Percentiles rank a stretch among this genome's conserved stretches.
phyloP scores from a whole-genome alignment of 1,140 invertebrate genomes.

The Brachionus sp. region DNA sequence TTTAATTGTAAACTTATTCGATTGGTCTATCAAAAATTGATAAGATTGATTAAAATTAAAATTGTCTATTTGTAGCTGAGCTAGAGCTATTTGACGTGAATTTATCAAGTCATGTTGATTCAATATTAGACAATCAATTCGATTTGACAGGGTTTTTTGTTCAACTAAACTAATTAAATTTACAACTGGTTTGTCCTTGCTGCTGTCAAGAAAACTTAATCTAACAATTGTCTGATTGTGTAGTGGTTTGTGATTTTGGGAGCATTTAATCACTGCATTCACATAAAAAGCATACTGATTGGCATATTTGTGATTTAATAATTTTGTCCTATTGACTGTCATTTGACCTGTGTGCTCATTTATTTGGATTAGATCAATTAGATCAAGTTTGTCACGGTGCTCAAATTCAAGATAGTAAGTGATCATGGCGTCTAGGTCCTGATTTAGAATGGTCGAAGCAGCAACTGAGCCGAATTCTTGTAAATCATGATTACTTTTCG shows the following conservation, averaged over 20 bases:
- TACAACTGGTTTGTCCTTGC: neutral
- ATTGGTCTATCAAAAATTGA: neutral
- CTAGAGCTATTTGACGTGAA: neutral
- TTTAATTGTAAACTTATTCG: neutral
- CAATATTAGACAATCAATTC: neutral
- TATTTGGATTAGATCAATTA: neutral
- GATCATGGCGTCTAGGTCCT: neutral
- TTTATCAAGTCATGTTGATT: neutral
- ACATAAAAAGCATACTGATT: neutral
- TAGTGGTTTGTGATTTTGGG: neutral
- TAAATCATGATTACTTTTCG: neutral
- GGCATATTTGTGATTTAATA: neutral
- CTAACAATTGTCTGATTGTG: neutral
- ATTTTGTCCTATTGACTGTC: neutral
- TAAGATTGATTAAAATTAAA: neutral
- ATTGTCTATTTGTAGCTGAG: slow-evolving; percentile 19
- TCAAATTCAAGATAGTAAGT: neutral
- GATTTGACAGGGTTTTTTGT: neutral
- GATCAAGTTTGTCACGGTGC: neutral
- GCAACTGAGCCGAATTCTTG: neutral
- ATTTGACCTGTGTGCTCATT: neutral
- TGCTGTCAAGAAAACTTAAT: neutral
- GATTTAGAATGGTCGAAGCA: neutral
- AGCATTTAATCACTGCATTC: neutral
- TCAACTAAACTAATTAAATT: slow-evolving; percentile 1